Evolutionary conservation across 2,888 invertebrate species (phyloP).

Genomic region (Polymixis lichenea): DNA sequence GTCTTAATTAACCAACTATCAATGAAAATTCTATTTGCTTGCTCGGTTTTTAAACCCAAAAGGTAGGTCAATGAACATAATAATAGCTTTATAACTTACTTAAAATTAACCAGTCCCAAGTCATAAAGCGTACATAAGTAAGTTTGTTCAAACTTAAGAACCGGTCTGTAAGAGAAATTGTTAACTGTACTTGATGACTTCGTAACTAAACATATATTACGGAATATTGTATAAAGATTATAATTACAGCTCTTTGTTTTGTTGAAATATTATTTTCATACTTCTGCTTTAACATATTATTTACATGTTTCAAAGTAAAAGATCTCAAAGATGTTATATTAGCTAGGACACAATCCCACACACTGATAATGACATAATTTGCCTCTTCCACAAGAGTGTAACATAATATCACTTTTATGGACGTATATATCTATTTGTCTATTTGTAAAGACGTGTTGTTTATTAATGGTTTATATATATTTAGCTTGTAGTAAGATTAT

Average conservation of each 20-base stretch:
- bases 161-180: constrained; percentile 87
- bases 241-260: constrained; percentile 48
- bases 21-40: constrained; percentile 32
- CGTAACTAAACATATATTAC: constrained; percentile 84
- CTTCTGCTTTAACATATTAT: constrained; percentile 12
- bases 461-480: constrained; percentile 61
- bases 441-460: constrained; percentile 48
- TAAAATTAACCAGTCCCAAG: constrained; percentile 76
- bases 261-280: constrained; percentile 38
- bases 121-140: constrained; percentile 82
- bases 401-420: constrained; percentile 12
- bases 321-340: constrained; percentile 12
- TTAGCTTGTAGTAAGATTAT: constrained; percentile 74
- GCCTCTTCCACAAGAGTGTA: constrained; percentile 15
- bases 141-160: constrained; percentile 84
- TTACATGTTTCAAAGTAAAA: constrained; percentile 22
- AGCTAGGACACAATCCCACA: constrained; percentile 14
- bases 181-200: constrained; percentile 88
- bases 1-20: background rate
- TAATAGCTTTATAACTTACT: constrained; percentile 72
- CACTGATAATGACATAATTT: constrained; percentile 27
- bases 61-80: constrained; percentile 66
- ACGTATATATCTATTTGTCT: constrained; percentile 24
- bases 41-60: constrained; percentile 34
- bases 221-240: constrained; percentile 68